Percentiles rank a stretch among this genome's conserved stretches.
Evolutionary conservation across 2,797 vertebrate genomes (phyloP).

Genomic region (Scarus forsteni): DNA sequence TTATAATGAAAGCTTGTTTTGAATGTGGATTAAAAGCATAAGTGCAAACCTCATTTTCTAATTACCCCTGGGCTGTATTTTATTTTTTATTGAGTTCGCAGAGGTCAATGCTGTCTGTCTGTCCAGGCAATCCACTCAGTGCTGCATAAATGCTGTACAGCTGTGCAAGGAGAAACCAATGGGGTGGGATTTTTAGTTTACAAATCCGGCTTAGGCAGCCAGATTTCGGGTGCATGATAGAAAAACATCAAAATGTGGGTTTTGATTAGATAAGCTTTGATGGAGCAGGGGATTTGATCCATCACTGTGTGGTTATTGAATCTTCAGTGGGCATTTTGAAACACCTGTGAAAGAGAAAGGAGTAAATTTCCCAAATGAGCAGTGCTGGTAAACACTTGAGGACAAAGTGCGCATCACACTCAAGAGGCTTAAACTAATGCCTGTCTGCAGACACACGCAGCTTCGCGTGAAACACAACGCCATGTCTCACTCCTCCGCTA

Average conservation of each 20-base stretch:
- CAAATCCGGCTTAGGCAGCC: slow-evolving; percentile 76
- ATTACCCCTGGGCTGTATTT: slow-evolving; percentile 48
- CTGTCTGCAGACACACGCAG: not conserved
- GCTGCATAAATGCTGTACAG: slow-evolving; percentile 42
- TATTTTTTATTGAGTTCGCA: slow-evolving; percentile 35
- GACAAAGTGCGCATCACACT: slow-evolving; percentile 3
- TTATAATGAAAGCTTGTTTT: not conserved
- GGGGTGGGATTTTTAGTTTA: slow-evolving; percentile 60
- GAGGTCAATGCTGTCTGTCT: slow-evolving; percentile 52
- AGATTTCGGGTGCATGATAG: slow-evolving; percentile 70
- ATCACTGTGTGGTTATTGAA: slow-evolving; percentile 45
- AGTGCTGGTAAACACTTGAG: not conserved
- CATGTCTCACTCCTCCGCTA: slow-evolving; percentile 4
- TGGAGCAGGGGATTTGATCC: slow-evolving; percentile 56
- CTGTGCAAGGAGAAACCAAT: slow-evolving; percentile 30
- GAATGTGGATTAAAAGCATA: slow-evolving; percentile 6
- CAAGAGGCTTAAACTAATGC: slow-evolving; percentile 8
- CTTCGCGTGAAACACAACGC: slow-evolving; percentile 34
- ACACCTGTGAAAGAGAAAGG: slow-evolving; percentile 28
- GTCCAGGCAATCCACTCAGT: slow-evolving; percentile 62
- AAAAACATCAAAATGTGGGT: slow-evolving; percentile 68
- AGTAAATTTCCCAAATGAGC: slow-evolving; percentile 24
- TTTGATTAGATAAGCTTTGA: slow-evolving; percentile 73
- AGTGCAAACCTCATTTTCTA: slow-evolving; percentile 41
- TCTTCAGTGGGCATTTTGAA: slow-evolving; percentile 33